Conservation (phyloP, 1,140 invertebrate genomes). For the Caenorhabditis remanei region DNA sequence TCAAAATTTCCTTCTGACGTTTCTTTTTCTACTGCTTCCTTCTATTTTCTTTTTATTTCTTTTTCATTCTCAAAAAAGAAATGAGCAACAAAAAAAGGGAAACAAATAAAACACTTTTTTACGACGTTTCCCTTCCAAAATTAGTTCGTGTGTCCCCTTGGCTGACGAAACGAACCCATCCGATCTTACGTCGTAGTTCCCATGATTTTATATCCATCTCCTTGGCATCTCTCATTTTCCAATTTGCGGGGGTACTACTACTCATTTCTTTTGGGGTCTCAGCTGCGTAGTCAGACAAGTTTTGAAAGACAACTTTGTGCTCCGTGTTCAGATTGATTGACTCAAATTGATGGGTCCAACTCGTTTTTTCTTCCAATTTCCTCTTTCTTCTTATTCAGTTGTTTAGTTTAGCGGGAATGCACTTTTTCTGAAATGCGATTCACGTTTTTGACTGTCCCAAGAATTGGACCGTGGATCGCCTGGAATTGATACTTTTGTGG, state of each 20-base stretch:
- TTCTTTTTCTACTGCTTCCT: not conserved
- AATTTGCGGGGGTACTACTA: slow-evolving; percentile 5
- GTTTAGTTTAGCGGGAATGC: not conserved
- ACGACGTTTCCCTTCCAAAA: slow-evolving; percentile 22
- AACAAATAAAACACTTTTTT: slow-evolving; percentile 24
- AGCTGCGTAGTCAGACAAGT: slow-evolving; percentile 19
- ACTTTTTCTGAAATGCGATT: not conserved
- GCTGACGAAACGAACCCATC: not conserved
- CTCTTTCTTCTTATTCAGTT: not conserved
- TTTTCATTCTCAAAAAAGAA: not conserved
- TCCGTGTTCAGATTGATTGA: slow-evolving; percentile 20
- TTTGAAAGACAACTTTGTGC: slow-evolving; percentile 39
- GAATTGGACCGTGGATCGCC: not conserved
- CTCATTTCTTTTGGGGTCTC: slow-evolving; percentile 15
- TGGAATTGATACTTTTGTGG: not conserved
- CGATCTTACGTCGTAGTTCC: not conserved
- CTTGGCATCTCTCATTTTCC: slow-evolving; percentile 4
- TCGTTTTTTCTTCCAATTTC: slow-evolving; percentile 11
- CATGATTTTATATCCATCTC: slow-evolving; percentile 28
- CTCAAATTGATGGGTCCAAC: slow-evolving; percentile 19
- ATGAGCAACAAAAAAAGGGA: not conserved
- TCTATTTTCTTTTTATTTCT: not conserved
- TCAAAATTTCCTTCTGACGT: slow-evolving; percentile 20
- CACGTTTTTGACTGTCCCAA: not conserved
- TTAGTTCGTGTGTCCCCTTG: slow-evolving; percentile 16